phyloP scores from a whole-genome alignment of 1,140 invertebrate species.

The Musca domestica region DNA sequence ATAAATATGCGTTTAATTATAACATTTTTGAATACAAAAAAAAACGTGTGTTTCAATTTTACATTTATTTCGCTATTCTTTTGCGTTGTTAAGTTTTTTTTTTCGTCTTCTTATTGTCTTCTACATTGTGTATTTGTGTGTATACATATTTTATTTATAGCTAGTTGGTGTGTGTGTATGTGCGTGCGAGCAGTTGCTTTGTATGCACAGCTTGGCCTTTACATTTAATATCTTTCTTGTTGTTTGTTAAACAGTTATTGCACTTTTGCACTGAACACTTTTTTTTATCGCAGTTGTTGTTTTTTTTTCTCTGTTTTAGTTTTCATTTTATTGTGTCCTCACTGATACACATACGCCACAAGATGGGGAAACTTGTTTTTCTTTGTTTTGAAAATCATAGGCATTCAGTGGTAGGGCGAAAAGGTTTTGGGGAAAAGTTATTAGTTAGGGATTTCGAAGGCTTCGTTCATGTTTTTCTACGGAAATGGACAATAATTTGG shows the following conservation, averaged over 20 bases:
- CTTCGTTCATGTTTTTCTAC: no score
- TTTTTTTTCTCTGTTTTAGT: background rate
- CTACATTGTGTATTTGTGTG: background rate
- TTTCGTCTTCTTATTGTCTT: background rate
- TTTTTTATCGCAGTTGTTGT: background rate
- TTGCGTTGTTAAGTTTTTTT: background rate
- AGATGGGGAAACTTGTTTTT: background rate
- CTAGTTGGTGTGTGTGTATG: background rate
- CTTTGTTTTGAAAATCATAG: background rate
- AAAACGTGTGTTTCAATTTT: conserved; percentile 2
- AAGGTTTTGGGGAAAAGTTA: no score
- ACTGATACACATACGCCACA: no score
- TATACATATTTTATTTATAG: background rate
- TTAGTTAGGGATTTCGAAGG: no score
- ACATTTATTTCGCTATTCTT: background rate
- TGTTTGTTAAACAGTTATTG: conserved; percentile 13
- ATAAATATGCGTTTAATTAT: conserved; percentile 10
- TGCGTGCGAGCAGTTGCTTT: background rate
- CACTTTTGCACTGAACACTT: background rate
- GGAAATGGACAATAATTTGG: no score
- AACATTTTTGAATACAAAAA: background rate
- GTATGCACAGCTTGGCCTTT: conserved; percentile 4
- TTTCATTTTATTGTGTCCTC: background rate
- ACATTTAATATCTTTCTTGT: conserved; percentile 2
- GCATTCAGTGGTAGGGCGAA: no score